Evolutionary conservation across 2,888 invertebrate genomes (phyloP).

Genomic region (Schizaphis graminum): DNA sequence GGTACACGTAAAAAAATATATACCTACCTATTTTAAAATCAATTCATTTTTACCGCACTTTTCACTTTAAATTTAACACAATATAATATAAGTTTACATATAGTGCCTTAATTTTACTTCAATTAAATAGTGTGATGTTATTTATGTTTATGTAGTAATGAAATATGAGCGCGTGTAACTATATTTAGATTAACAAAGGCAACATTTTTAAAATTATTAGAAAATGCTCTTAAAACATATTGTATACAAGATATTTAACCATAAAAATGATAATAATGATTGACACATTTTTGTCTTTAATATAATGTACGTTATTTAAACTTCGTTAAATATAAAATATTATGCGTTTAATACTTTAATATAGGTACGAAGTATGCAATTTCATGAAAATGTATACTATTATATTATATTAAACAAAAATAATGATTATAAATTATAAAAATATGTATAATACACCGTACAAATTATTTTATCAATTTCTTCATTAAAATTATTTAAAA

Average conservation of each 20-base stretch:
- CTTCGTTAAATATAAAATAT: not conserved
- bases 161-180: not conserved
- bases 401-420: not conserved
- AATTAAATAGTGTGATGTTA: not conserved
- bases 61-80: not conserved
- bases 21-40: not conserved
- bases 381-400: not conserved
- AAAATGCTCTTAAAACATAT: not conserved
- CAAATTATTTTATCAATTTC: not conserved
- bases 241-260: not conserved
- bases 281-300: not conserved
- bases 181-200: not conserved
- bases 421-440: not conserved
- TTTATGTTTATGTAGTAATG: no score
- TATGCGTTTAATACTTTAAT: no score
- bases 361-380: not conserved
- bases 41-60: not conserved
- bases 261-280: not conserved
- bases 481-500: not conserved
- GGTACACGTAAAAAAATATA: not conserved
- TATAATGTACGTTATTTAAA: not conserved
- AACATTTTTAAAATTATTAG: not conserved
- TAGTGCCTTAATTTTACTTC: not conserved
- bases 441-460: not conserved
- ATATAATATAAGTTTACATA: not conserved